Percentiles rank a stretch among this genome's conserved stretches.
These are phyloP conservation scores for Condylura cristata DNA, from an alignment of 2,113 vertebrate species.

Conservation along the genomic window DNA sequence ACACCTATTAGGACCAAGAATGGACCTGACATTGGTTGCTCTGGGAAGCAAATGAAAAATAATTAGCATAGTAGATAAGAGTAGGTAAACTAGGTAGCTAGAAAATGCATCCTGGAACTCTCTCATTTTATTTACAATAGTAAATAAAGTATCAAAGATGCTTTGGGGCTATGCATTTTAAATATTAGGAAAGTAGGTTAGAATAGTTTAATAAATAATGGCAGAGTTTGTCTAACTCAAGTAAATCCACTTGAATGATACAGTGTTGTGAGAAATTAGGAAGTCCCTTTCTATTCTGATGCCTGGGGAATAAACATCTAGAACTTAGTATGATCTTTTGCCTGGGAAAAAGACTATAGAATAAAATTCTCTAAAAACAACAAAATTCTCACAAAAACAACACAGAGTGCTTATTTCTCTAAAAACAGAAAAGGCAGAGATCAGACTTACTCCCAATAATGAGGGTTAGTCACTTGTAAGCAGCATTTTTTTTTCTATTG, in stretches of 20 bases:
- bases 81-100: neutral
- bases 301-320: neutral
- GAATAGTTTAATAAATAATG: neutral
- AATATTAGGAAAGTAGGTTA: neutral
- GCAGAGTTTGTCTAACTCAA: neutral
- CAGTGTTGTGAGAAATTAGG: neutral
- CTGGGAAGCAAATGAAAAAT: neutral
- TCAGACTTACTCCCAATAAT: neutral
- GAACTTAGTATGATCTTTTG: constrained; percentile 15
- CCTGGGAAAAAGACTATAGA: neutral
- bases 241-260: neutral
- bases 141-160: neutral
- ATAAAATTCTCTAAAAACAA: neutral
- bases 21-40: neutral
- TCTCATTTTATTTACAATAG: neutral
- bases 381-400: neutral
- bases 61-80: neutral
- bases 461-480: neutral
- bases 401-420: neutral
- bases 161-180: neutral
- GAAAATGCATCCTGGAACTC: neutral
- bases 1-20: neutral
- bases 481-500: neutral
- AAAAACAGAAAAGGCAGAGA: neutral
- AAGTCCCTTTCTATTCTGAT: neutral